These are phyloP conservation scores for Rugalucina vietnamica DNA, from an alignment of 2,888 invertebrate genomes.

Conservation along the genomic window DNA sequence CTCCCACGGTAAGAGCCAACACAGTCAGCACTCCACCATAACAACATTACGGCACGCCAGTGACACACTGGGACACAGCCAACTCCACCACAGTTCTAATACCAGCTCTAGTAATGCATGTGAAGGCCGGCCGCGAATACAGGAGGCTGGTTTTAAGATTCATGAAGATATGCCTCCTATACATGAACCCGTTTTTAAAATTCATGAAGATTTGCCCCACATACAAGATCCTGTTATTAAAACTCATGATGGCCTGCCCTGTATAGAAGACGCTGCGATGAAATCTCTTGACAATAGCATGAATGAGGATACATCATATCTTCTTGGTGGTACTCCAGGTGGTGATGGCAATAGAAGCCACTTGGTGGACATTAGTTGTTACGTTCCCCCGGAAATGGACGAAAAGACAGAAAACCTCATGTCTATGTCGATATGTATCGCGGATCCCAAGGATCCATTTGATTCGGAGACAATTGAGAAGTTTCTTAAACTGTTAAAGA, in stretches of 20 bases:
- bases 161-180: neutral
- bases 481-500: conserved; percentile 87
- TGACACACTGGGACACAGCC: conserved; percentile 27
- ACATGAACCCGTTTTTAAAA: too few relatives aligned
- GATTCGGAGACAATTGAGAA: conserved; percentile 88
- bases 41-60: conserved; percentile 33
- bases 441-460: conserved; percentile 89
- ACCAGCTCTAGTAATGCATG: neutral
- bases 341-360: conserved; percentile 63
- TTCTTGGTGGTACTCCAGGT: conserved; percentile 39
- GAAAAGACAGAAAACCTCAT: conserved; percentile 68
- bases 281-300: neutral
- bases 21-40: conserved; percentile 39
- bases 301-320: conserved; percentile 47
- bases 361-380: conserved; percentile 75
- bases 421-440: conserved; percentile 74
- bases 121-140: too few relatives aligned
- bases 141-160: too few relatives aligned
- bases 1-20: conserved; percentile 43
- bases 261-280: too few relatives aligned
- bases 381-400: conserved; percentile 69
- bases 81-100: conserved; percentile 38
- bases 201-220: neutral
- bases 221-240: neutral
- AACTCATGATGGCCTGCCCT: neutral